Conservation (phyloP, 2,888 invertebrate species). For the Frankliniella intonsa region DNA sequence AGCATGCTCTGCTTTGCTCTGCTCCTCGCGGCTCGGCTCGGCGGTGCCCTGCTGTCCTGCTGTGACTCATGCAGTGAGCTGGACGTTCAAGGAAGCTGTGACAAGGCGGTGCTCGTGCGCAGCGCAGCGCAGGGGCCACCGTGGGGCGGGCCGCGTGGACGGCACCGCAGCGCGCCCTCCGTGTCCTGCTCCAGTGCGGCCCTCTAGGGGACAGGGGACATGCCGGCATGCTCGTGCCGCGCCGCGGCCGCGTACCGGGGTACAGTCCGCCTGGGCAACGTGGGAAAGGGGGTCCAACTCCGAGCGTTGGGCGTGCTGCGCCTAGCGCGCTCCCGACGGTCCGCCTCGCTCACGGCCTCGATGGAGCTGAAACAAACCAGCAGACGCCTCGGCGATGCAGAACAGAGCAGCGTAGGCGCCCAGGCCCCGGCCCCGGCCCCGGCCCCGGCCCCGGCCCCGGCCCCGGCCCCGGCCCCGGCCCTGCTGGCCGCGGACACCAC, state of each 20-base stretch:
- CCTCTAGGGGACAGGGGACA: background rate
- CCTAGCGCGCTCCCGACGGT: background rate
- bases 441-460: background rate
- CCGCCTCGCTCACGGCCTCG: background rate
- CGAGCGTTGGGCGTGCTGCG: background rate
- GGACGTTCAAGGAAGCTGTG: background rate
- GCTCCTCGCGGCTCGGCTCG: too few relatives aligned
- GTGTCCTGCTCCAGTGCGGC: background rate
- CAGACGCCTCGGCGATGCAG: too few relatives aligned
- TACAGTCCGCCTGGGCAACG: background rate
- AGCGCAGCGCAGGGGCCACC: background rate
- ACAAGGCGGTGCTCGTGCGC: background rate
- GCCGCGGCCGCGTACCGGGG: background rate
- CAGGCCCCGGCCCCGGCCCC: background rate
- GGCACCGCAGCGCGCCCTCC: background rate
- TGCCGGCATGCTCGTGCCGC: background rate
- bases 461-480: background rate
- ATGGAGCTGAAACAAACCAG: slow-evolving; percentile 9
- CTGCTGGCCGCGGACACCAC: too few relatives aligned
- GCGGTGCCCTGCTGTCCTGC: too few relatives aligned
- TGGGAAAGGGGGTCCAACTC: background rate
- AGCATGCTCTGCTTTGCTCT: too few relatives aligned
- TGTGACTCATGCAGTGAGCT: too few relatives aligned
- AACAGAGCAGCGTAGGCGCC: background rate
- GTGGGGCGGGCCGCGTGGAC: background rate